phyloP scores from a whole-genome alignment of 2,888 invertebrate species.

The Oscheius onirici region DNA sequence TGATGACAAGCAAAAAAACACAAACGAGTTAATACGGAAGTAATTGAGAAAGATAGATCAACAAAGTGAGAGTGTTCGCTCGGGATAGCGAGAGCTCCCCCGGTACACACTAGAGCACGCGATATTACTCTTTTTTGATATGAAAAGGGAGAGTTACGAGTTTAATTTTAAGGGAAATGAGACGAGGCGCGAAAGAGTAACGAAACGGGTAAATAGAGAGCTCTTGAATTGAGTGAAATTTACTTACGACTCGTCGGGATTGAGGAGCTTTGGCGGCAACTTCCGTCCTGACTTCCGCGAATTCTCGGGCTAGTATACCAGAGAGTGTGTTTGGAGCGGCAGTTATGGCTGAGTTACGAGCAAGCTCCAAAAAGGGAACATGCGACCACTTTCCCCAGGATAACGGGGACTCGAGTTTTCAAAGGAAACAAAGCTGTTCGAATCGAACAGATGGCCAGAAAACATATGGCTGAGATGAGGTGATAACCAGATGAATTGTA shows the following conservation, averaged over 20 bases:
- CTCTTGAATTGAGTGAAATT: neutral
- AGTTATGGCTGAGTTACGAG: too few species aligned
- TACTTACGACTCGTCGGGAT: neutral
- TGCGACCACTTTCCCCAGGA: too few species aligned
- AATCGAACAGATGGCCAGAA: too few species aligned
- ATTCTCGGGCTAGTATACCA: conserved; percentile 6
- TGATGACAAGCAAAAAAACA: conserved; percentile 26
- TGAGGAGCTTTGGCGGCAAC: conserved; percentile 8
- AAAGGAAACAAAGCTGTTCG: too few species aligned
- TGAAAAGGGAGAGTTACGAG: neutral
- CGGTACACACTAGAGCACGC: neutral
- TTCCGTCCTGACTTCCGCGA: conserved; percentile 1
- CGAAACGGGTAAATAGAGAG: neutral
- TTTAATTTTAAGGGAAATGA: neutral
- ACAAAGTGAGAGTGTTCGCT: neutral
- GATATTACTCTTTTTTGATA: neutral
- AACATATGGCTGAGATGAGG: too few species aligned
- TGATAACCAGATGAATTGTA: too few species aligned
- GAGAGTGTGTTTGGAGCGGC: too few species aligned
- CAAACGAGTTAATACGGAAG: too few species aligned
- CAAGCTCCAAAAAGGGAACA: too few species aligned
- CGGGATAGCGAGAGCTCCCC: neutral
- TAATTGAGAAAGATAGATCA: neutral
- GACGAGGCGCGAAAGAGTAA: neutral
- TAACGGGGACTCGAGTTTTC: too few species aligned